Percentiles rank a stretch among this genome's conserved stretches.
These are phyloP conservation scores for Noctuana brunneofusca DNA, from an alignment of 2,888 invertebrate genomes.

Conservation along the genomic window DNA sequence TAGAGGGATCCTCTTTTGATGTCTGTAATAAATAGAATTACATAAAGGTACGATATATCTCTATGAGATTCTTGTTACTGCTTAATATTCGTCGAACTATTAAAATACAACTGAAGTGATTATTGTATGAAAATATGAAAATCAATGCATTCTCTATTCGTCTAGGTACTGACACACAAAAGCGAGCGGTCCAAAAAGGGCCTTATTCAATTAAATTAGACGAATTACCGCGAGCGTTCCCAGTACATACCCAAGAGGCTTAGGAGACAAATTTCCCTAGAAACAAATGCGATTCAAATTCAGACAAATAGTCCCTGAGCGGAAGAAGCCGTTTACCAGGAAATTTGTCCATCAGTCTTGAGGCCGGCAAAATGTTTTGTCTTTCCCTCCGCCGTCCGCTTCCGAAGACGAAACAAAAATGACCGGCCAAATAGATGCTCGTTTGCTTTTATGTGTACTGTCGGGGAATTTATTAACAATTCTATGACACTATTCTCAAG, in stretches of 20 bases:
- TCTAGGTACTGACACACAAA: background rate
- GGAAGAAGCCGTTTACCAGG: conserved; percentile 78
- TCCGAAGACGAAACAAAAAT: conserved; percentile 44
- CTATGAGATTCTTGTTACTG: no score
- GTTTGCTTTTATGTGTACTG: conserved; percentile 41
- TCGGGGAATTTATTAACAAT: conserved; percentile 32
- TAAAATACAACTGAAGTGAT: background rate
- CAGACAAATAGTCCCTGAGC: conserved; percentile 81
- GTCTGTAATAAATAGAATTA: no score
- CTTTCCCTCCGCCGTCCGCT: conserved; percentile 61
- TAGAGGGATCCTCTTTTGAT: no score
- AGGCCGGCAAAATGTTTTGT: conserved; percentile 68
- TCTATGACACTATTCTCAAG: conserved; percentile 18
- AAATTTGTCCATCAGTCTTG: conserved; percentile 81
- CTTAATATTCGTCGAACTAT: no score
- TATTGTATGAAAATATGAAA: background rate
- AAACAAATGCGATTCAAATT: conserved; percentile 82
- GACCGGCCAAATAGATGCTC: conserved; percentile 41
- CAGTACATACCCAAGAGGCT: conserved; percentile 68
- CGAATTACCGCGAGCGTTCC: conserved; percentile 60
- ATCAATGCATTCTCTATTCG: background rate
- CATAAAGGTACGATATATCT: no score
- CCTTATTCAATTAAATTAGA: conserved; percentile 76
- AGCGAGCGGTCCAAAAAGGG: conserved; percentile 43
- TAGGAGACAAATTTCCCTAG: conserved; percentile 78